Evolutionary conservation across 2,797 vertebrate species (phyloP).

Genomic region (Sebastes ruberrimus): DNA sequence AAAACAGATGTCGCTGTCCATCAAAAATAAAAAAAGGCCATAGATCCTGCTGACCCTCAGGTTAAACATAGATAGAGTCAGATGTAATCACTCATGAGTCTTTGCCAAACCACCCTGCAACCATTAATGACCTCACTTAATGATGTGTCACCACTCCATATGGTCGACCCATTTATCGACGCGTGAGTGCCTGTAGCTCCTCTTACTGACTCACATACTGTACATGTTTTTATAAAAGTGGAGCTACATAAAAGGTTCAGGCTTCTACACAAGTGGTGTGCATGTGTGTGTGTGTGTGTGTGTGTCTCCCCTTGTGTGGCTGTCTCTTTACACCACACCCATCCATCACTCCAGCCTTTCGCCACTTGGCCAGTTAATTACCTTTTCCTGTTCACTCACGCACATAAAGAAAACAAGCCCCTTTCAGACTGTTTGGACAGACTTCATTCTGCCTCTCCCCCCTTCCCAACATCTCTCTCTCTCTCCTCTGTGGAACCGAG

Average conservation of each 20-base stretch:
- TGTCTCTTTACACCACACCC: conserved; percentile 65
- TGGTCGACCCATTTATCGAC: conserved; percentile 35
- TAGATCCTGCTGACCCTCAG: conserved; percentile 42
- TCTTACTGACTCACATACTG: neutral
- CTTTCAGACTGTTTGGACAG: conserved; percentile 81
- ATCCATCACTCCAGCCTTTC: conserved; percentile 79
- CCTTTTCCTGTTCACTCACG: conserved; percentile 79
- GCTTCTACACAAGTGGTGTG: conserved; percentile 15
- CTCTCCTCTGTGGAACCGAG: conserved; percentile 16
- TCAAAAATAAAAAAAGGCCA: conserved; percentile 41
- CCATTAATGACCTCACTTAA: conserved; percentile 51
- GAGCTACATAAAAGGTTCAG: conserved; percentile 40
- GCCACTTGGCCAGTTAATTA: conserved; percentile 80
- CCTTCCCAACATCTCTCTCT: neutral
- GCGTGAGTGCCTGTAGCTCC: conserved; percentile 9
- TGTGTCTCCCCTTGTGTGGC: conserved; percentile 37
- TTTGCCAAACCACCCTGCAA: conserved; percentile 43
- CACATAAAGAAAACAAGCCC: conserved; percentile 81
- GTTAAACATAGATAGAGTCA: conserved; percentile 65
- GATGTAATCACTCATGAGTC: conserved; percentile 40
- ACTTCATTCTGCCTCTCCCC: conserved; percentile 51
- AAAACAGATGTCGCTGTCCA: conserved; percentile 58
- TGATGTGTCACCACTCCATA: conserved; percentile 44
- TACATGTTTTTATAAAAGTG: conserved; percentile 25
- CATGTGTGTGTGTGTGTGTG: neutral